phyloP scores from a whole-genome alignment of 2,888 invertebrate species.

The Nasonovia ribisnigri region DNA sequence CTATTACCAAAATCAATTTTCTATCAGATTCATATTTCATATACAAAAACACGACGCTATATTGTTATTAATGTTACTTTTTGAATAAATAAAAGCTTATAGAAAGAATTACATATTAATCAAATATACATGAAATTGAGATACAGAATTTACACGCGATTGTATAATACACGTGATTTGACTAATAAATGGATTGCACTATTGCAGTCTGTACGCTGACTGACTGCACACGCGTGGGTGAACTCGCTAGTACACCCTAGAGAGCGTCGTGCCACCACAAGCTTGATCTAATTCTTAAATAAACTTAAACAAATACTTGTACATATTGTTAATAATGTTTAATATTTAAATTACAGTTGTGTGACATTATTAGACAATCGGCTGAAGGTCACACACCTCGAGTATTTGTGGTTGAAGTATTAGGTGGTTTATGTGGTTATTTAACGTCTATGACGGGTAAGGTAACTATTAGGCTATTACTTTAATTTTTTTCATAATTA shows the following conservation, averaged over 20 bases:
- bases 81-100: not conserved
- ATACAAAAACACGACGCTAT: not conserved
- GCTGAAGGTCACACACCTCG: conserved; percentile 98
- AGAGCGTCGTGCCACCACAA: no score
- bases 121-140: no score
- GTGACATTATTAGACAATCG: conserved; percentile 96
- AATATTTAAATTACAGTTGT: conserved; percentile 74
- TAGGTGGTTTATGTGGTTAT: conserved; percentile 99
- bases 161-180: no score
- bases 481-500: not conserved
- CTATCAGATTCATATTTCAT: not conserved
- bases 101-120: no score
- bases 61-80: not conserved
- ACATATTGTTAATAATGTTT: not conserved
- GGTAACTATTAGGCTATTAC: not conserved
- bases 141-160: no score
- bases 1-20: not conserved
- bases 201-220: no score
- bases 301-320: no score
- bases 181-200: no score
- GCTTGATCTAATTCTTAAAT: not conserved
- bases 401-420: conserved; percentile 96
- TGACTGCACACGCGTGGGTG: no score
- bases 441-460: conserved; percentile 92
- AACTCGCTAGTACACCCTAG: no score